Evolutionary conservation across 2,113 vertebrate species (phyloP).

Genomic region (Odontophorus gujanensis): DNA sequence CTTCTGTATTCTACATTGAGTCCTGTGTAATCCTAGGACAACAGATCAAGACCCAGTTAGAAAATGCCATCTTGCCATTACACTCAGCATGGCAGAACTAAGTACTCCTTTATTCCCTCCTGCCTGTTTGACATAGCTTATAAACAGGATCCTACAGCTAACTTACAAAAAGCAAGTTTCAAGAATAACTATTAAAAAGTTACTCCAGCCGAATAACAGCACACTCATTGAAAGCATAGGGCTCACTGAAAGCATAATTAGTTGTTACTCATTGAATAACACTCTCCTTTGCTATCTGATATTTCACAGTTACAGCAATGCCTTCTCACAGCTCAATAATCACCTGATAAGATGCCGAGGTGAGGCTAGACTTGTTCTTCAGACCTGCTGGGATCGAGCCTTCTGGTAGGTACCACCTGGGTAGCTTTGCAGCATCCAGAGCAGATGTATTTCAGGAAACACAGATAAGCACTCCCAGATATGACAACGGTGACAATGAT

Average conservation of each 20-base stretch:
- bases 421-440: conserved; percentile 75
- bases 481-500: conserved; percentile 71
- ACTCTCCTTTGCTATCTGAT: not conserved
- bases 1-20: not conserved
- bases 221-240: not conserved
- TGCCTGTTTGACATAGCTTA: not conserved
- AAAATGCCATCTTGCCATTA: not conserved
- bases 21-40: not conserved
- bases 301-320: not conserved
- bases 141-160: not conserved
- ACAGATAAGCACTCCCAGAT: conserved; percentile 73
- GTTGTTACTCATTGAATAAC: not conserved
- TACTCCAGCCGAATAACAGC: not conserved
- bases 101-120: not conserved
- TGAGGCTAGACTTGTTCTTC: conserved; percentile 77
- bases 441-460: conserved; percentile 81
- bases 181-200: not conserved
- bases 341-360: not conserved
- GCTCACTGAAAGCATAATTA: not conserved
- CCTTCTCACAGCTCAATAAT: not conserved
- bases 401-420: conserved; percentile 68
- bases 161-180: not conserved
- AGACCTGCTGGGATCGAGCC: conserved; percentile 58
- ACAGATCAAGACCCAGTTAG: too few species aligned
- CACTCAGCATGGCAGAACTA: not conserved